Percentiles rank a stretch among this genome's conserved stretches.
phyloP scores from a whole-genome alignment of 2,113 vertebrate species.

The Forbesichthys papilliferus region DNA sequence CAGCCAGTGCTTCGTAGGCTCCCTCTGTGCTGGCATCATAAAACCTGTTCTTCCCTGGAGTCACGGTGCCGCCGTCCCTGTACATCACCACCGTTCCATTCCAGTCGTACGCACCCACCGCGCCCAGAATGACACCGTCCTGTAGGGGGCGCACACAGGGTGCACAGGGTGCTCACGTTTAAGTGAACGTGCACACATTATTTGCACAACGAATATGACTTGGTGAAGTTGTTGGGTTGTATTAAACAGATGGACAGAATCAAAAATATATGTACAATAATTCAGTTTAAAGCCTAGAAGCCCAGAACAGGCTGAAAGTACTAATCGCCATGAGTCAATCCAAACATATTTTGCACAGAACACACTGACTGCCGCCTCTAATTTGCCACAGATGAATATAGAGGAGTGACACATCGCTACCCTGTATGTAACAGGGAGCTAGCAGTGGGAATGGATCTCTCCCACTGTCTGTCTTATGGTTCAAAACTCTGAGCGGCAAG shows the following conservation, averaged over 20 bases:
- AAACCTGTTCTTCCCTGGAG: slow-evolving; percentile 81
- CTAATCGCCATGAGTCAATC: too few relatives aligned
- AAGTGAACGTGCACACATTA: too few relatives aligned
- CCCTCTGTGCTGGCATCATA: slow-evolving; percentile 70
- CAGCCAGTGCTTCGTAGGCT: slow-evolving; percentile 84
- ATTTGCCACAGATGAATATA: not conserved
- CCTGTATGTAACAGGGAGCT: not conserved
- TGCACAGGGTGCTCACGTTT: too few relatives aligned
- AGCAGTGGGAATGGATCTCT: not conserved
- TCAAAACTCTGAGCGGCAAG: slow-evolving; percentile 19
- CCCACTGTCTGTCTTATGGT: not conserved
- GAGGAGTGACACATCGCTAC: not conserved
- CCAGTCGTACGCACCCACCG: slow-evolving; percentile 97
- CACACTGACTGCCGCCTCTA: not conserved
- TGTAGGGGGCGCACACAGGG: slow-evolving; percentile 40
- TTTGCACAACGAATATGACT: too few relatives aligned
- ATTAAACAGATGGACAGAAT: too few relatives aligned
- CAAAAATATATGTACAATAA: too few relatives aligned
- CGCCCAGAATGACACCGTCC: slow-evolving; percentile 91
- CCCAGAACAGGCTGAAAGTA: too few relatives aligned
- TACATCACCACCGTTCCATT: slow-evolving; percentile 94
- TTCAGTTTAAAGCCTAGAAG: too few relatives aligned
- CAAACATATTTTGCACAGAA: too few relatives aligned
- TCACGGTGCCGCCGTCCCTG: slow-evolving; percentile 57
- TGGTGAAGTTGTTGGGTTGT: too few relatives aligned